These are phyloP conservation scores for Onychomys torridus DNA, from an alignment of 2,797 vertebrate species.

Conservation along the genomic window DNA sequence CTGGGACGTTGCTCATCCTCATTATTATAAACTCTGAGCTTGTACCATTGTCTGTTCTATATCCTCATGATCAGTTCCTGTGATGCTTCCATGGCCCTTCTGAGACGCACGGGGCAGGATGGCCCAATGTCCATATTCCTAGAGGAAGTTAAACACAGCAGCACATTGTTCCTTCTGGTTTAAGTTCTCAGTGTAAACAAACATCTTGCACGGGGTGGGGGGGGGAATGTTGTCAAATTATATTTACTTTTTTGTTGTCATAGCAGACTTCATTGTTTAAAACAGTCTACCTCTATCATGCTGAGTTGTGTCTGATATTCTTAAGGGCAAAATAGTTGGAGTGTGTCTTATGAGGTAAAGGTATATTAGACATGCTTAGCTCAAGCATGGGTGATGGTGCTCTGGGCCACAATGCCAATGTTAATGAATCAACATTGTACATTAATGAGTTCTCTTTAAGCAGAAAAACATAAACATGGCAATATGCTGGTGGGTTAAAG, in stretches of 20 bases:
- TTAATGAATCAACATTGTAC: background rate
- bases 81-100: background rate
- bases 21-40: background rate
- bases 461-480: background rate
- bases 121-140: background rate
- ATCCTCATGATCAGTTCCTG: background rate
- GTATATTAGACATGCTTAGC: background rate
- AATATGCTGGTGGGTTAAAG: background rate
- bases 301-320: background rate
- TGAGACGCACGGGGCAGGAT: background rate
- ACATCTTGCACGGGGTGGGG: too few species aligned
- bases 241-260: background rate
- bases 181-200: background rate
- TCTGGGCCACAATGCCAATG: background rate
- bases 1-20: background rate
- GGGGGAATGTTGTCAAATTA: background rate
- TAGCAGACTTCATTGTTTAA: background rate
- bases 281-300: background rate
- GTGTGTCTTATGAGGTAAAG: background rate
- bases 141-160: background rate
- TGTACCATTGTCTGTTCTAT: slow-evolving; percentile 4
- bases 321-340: background rate
- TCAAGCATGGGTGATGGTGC: background rate
- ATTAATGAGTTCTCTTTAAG: background rate
- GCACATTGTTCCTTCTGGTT: background rate